Conservation (phyloP, 2,888 invertebrate genomes). For the Ligdia adustata region DNA sequence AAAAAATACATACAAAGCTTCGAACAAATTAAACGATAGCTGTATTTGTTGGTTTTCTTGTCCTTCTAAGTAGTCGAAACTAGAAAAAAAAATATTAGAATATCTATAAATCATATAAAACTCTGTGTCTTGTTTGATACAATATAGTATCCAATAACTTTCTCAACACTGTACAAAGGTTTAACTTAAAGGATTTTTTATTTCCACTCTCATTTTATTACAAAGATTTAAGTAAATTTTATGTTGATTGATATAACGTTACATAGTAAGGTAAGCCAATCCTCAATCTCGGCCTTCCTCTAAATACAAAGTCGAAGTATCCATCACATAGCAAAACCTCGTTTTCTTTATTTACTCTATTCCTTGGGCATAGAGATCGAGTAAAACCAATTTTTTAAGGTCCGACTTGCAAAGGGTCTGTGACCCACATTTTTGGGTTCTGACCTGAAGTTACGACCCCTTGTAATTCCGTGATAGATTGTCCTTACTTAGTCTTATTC, state of each 20-base stretch:
- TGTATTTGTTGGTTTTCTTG: no score
- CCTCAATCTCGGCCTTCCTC: slow-evolving; percentile 2
- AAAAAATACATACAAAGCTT: no score
- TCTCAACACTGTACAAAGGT: no score
- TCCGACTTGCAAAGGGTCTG: slow-evolving; percentile 60
- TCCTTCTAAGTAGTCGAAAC: no score
- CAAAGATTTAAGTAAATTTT: slow-evolving; percentile 3
- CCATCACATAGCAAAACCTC: slow-evolving; percentile 16
- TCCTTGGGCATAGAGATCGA: slow-evolving; percentile 55
- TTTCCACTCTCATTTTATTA: slow-evolving; percentile 3
- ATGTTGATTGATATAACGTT: slow-evolving; percentile 8
- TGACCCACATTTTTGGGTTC: slow-evolving; percentile 63
- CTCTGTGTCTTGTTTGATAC: no score
- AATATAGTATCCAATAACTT: no score
- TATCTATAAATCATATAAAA: no score
- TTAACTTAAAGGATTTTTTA: neutral
- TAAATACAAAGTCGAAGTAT: slow-evolving; percentile 34
- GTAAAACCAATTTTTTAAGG: slow-evolving; percentile 68
- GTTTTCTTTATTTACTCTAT: slow-evolving; percentile 43
- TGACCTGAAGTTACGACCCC: slow-evolving; percentile 51
- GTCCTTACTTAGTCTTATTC: slow-evolving; percentile 58
- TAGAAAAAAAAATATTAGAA: no score
- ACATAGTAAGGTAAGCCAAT: slow-evolving; percentile 1
- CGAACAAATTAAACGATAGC: no score
- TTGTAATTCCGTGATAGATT: slow-evolving; percentile 67